Percentiles rank a stretch among this genome's conserved stretches.
Conservation (phyloP, 2,888 invertebrate species). For the Drosophila testacea region DNA sequence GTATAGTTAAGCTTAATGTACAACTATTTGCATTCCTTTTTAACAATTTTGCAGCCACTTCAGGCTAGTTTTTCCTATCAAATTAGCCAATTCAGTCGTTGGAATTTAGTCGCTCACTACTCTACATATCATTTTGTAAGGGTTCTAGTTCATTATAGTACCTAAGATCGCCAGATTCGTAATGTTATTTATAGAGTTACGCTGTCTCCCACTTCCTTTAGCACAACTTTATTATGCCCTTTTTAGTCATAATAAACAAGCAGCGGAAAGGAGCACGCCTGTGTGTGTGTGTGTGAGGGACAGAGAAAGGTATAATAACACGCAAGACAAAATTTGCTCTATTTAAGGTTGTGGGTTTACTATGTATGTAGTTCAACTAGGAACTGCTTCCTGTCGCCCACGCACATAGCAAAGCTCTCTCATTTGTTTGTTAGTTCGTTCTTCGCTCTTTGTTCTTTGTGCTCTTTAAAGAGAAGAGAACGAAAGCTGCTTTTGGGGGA, state of each 20-base stretch:
- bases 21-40: too few species aligned
- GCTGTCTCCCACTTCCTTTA: conserved; percentile 10
- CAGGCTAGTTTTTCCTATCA: too few species aligned
- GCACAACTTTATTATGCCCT: conserved; percentile 27
- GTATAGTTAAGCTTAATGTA: too few species aligned
- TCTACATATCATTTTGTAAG: background rate
- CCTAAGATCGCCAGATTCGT: conserved; percentile 13
- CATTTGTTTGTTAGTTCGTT: background rate
- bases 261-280: too few species aligned
- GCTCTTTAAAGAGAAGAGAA: conserved; percentile 37
- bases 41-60: too few species aligned
- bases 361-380: conserved; percentile 66
- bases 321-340: conserved; percentile 53
- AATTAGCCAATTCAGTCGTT: too few species aligned
- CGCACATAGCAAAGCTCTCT: conserved; percentile 40
- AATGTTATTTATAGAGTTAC: conserved; percentile 19
- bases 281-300: conserved; percentile 3
- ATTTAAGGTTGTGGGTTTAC: conserved; percentile 66
- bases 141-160: too few species aligned
- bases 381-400: conserved; percentile 63
- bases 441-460: background rate
- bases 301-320: conserved; percentile 31
- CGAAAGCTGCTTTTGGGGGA: conserved; percentile 49
- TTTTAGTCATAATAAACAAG: conserved; percentile 33
- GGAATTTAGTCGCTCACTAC: too few species aligned